Conservation (phyloP, 1,140 invertebrate genomes). For the Bactericera cockerelli region DNA sequence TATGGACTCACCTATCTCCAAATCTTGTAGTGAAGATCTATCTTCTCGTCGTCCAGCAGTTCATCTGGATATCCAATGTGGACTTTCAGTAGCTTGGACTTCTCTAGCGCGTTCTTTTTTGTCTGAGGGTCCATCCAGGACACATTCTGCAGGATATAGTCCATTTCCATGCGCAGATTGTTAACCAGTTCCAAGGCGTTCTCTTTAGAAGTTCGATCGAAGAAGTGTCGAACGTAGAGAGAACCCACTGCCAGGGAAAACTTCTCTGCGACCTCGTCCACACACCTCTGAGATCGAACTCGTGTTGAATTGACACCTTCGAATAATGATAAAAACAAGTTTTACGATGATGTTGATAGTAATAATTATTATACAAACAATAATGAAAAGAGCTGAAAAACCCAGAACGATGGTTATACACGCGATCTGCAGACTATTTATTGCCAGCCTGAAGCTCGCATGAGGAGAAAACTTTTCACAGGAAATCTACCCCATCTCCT, state of each 20-base stretch:
- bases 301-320: slow-evolving; percentile 2
- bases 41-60: background rate
- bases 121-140: slow-evolving; percentile 47
- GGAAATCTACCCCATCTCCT: too few relatives aligned
- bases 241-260: slow-evolving; percentile 5
- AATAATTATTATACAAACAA: too few relatives aligned
- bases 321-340: too few relatives aligned
- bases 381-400: too few relatives aligned
- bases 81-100: slow-evolving; percentile 38
- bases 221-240: background rate
- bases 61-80: slow-evolving; percentile 47
- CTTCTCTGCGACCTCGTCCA: slow-evolving; percentile 1
- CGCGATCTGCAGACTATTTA: too few relatives aligned
- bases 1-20: background rate
- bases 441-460: too few relatives aligned
- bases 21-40: background rate
- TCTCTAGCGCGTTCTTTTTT: slow-evolving; percentile 36
- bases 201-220: slow-evolving; percentile 1
- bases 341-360: too few relatives aligned
- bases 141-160: slow-evolving; percentile 33
- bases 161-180: slow-evolving; percentile 38
- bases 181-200: slow-evolving; percentile 36
- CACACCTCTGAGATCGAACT: slow-evolving; percentile 2
- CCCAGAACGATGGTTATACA: too few relatives aligned
- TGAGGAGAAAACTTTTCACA: too few relatives aligned